Conservation (phyloP, 2,113 vertebrate species). For the Speoplatyrhinus poulsoni region DNA sequence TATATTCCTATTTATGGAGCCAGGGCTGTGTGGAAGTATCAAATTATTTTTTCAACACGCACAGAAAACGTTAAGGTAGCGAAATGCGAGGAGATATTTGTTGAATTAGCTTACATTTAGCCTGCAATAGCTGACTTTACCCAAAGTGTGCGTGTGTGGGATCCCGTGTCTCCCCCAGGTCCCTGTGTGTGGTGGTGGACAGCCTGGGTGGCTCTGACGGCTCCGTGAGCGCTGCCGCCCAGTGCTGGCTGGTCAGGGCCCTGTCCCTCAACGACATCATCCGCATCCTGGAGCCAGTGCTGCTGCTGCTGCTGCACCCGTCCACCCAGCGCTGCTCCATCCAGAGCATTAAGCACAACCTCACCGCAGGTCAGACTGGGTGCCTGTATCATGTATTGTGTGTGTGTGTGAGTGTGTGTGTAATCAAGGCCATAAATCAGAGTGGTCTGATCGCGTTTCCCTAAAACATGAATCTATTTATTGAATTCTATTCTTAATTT, state of each 20-base stretch:
- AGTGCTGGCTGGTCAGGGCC: constrained; percentile 91
- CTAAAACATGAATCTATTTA: neutral
- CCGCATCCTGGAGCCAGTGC: constrained; percentile 91
- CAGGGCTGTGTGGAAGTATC: no score
- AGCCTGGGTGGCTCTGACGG: constrained; percentile 88
- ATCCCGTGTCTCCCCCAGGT: constrained; percentile 72
- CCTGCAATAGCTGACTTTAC: no score
- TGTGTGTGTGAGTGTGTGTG: neutral
- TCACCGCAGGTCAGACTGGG: constrained; percentile 76
- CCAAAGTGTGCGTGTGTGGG: neutral
- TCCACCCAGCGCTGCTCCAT: constrained; percentile 88
- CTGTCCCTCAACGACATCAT: constrained; percentile 90
- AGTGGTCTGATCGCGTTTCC: neutral
- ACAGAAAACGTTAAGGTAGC: no score
- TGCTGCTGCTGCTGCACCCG: constrained; percentile 92
- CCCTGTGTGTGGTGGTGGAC: constrained; percentile 95
- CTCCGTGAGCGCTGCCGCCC: constrained; percentile 86
- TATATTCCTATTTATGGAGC: no score
- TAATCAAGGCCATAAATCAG: neutral
- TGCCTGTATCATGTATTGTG: no score
- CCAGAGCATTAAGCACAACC: constrained; percentile 82
- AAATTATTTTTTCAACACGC: no score
- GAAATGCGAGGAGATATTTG: no score
- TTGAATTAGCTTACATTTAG: neutral
- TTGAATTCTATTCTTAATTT: no score